Conservation (phyloP, 2,888 invertebrate species). For the Polydrusus cervinus region DNA sequence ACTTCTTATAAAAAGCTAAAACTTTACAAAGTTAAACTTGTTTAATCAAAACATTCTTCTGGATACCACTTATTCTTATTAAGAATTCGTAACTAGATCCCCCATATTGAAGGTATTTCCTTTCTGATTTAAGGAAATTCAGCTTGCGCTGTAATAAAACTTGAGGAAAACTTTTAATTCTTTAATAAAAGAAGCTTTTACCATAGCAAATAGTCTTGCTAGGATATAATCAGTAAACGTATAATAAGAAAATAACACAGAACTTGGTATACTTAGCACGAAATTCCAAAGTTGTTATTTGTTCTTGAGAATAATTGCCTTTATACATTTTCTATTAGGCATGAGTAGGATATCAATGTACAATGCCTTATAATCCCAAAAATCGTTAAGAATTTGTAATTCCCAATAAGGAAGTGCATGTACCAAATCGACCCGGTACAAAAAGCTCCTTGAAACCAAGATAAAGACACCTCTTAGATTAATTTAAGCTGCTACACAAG, state of each 20-base stretch:
- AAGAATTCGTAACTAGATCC: conserved; percentile 38
- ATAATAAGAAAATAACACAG: conserved; percentile 1
- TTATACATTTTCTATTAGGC: too few relatives aligned
- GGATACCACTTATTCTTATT: conserved; percentile 40
- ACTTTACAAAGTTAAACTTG: conserved; percentile 28
- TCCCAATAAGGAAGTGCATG: too few relatives aligned
- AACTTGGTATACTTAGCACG: background rate
- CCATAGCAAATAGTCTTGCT: conserved; percentile 20
- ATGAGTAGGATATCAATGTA: too few relatives aligned
- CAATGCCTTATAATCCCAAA: too few relatives aligned
- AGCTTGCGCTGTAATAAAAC: conserved; percentile 31
- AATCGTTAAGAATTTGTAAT: too few relatives aligned
- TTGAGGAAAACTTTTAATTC: conserved; percentile 34
- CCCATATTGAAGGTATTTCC: conserved; percentile 32
- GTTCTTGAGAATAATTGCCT: too few relatives aligned
- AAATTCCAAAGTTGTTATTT: background rate
- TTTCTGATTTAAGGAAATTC: conserved; percentile 27
- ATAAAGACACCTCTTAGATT: too few relatives aligned
- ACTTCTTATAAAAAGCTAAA: conserved; percentile 37
- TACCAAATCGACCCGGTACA: too few relatives aligned
- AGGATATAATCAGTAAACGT: conserved; percentile 1
- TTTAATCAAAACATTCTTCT: conserved; percentile 43
- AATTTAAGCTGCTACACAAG: too few relatives aligned
- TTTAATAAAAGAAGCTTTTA: conserved; percentile 30
- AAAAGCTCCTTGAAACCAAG: too few relatives aligned